Conservation (phyloP, 2,113 vertebrate species). For the Chamaetylas fuelleborni region DNA sequence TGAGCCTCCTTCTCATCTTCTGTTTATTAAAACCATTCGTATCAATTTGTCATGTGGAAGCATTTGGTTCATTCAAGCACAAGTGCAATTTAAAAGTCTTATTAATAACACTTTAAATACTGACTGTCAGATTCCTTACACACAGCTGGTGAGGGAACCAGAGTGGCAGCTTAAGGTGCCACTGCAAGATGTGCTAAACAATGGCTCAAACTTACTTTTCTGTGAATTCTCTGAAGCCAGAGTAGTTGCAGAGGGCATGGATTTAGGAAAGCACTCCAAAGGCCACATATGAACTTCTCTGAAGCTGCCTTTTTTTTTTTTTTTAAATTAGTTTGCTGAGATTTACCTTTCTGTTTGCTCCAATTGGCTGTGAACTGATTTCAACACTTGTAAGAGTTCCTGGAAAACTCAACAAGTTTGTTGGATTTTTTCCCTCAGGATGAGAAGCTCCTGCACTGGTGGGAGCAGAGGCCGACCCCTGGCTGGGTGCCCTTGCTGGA, state of each 20-base stretch:
- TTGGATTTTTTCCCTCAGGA: background rate
- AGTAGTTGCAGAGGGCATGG: background rate
- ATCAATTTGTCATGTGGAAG: slow-evolving; percentile 50
- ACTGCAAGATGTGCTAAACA: background rate
- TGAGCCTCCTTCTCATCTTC: slow-evolving; percentile 42
- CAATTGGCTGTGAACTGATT: background rate
- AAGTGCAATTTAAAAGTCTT: slow-evolving; percentile 38
- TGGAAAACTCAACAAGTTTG: background rate
- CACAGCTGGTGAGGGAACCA: background rate
- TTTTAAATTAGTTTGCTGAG: background rate
- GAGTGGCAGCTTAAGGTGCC: background rate
- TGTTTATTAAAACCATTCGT: slow-evolving; percentile 65
- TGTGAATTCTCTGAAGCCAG: background rate
- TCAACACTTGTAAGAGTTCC: background rate
- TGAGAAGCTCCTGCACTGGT: background rate
- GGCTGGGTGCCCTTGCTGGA: background rate
- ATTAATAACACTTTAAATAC: slow-evolving; percentile 32
- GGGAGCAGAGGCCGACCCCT: background rate
- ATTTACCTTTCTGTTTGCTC: background rate
- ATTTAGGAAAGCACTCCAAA: background rate
- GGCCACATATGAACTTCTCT: background rate
- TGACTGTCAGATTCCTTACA: slow-evolving; percentile 20
- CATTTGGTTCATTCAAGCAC: slow-evolving; percentile 26
- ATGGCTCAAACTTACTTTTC: background rate
- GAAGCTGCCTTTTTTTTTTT: background rate